These are phyloP conservation scores for Rhadina sibilatrix DNA, from an alignment of 2,113 vertebrate species.

Conservation along the genomic window DNA sequence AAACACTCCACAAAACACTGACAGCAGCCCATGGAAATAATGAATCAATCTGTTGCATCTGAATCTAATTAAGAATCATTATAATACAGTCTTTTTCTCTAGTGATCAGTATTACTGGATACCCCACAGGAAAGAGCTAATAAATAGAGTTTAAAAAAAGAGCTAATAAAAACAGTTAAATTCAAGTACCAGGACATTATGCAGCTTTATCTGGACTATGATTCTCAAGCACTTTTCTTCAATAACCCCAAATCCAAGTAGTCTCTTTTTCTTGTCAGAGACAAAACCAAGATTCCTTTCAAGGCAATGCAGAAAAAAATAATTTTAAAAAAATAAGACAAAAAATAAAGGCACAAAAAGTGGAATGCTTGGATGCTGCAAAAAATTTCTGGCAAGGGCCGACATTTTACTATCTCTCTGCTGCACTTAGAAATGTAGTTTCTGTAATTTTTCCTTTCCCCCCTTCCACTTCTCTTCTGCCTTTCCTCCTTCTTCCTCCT, in stretches of 20 bases:
- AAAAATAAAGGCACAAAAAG: neutral
- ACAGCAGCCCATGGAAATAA: constrained; percentile 57
- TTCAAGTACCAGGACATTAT: neutral
- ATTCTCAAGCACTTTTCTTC: neutral
- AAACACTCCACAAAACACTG: neutral
- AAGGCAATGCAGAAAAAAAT: neutral
- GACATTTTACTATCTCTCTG: neutral
- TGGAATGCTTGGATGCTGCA: neutral
- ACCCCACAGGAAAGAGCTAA: constrained; percentile 22
- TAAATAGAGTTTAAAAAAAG: neutral
- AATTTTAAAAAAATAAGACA: neutral
- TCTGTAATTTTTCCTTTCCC: neutral
- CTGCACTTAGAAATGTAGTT: neutral
- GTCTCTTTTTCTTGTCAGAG: neutral
- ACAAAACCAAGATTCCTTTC: neutral
- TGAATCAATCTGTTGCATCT: constrained; percentile 63
- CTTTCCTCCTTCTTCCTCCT: neutral
- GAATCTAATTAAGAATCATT: constrained; percentile 67
- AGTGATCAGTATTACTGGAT: constrained; percentile 21
- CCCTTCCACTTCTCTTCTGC: neutral
- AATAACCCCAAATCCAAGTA: neutral
- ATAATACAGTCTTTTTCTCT: constrained; percentile 39
- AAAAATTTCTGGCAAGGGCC: neutral
- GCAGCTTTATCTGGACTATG: neutral
- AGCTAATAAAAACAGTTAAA: constrained; percentile 2